These are phyloP conservation scores for Leguminivora glycinivorella DNA, from an alignment of 1,140 invertebrate species.

Conservation along the genomic window DNA sequence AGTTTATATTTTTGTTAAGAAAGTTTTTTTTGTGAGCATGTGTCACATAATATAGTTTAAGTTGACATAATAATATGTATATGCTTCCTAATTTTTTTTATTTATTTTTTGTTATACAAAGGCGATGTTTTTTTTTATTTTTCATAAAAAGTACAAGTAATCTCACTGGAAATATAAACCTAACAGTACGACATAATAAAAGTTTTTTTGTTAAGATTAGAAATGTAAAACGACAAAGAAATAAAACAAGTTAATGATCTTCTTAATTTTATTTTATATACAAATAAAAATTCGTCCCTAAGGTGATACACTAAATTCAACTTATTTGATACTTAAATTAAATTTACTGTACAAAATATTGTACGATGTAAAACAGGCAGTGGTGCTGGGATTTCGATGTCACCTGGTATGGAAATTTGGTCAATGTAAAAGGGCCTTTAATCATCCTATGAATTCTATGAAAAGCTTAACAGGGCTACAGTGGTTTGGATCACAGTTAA, in stretches of 20 bases:
- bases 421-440: background rate
- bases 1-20: background rate
- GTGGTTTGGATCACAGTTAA: too few species aligned
- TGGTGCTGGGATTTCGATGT: conserved; percentile 45
- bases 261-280: conserved; percentile 72
- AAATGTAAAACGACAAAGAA: conserved; percentile 31
- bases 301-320: conserved; percentile 64
- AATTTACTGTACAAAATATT: conserved; percentile 64
- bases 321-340: conserved; percentile 57
- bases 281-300: conserved; percentile 72
- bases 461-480: too few species aligned
- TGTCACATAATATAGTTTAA: background rate
- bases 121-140: too few species aligned
- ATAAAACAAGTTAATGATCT: conserved; percentile 33
- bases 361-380: conserved; percentile 61
- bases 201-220: conserved; percentile 33
- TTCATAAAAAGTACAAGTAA: too few species aligned
- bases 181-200: background rate
- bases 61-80: background rate
- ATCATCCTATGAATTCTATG: background rate
- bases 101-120: too few species aligned
- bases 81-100: too few species aligned
- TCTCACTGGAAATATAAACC: background rate
- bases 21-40: background rate
- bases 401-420: conserved; percentile 33